Conservation (phyloP, 2,888 invertebrate species). For the Campaea margaritaria region DNA sequence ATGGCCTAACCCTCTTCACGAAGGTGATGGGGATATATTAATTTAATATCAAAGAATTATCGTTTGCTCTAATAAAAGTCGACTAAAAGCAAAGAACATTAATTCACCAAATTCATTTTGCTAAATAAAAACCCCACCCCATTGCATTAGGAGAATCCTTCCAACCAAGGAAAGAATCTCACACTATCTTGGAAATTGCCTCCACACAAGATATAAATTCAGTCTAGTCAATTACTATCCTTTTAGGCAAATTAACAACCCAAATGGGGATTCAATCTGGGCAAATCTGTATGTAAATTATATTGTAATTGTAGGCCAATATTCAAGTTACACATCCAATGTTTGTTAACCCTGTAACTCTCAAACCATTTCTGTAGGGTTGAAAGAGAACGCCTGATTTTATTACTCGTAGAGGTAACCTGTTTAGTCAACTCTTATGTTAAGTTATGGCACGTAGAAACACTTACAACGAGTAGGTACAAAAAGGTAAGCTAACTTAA, state of each 20-base stretch:
- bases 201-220: conserved; percentile 62
- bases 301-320: conserved; percentile 78
- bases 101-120: no score
- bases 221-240: conserved; percentile 75
- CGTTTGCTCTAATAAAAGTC: no score
- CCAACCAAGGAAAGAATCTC: conserved; percentile 3
- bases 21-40: no score
- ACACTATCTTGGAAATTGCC: conserved; percentile 29
- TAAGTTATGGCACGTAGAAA: no score
- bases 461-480: no score
- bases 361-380: neutral
- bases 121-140: no score
- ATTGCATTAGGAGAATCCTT: neutral
- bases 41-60: no score
- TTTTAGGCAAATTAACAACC: conserved; percentile 82
- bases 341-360: conserved; percentile 13
- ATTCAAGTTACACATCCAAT: conserved; percentile 61
- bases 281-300: conserved; percentile 82
- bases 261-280: conserved; percentile 74
- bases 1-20: no score
- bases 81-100: no score
- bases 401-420: neutral
- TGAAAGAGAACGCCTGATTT: conserved; percentile 10
- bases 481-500: no score
- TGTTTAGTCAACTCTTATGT: neutral